Base-by-base conservation (phyloP, 2,888 invertebrate genomes). In the Sarcophaga variegata region DNA sequence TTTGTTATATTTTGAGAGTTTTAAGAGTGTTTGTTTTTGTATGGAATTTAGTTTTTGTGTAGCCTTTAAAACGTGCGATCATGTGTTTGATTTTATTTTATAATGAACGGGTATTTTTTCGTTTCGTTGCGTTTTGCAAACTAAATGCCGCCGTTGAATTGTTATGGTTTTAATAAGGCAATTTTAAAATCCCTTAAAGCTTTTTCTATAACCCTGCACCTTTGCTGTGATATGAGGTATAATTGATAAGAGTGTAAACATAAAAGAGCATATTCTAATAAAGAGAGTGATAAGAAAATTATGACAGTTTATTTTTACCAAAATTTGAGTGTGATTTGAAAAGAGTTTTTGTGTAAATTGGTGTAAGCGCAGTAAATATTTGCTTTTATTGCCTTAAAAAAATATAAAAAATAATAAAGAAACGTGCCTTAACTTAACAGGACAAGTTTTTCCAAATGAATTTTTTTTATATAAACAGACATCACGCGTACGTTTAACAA, bases 401-500 rank as follows among this genome's bases (percentile, higher is more conserved):
- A 3, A 60, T 47, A 70, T 66, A 64, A 59, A 81, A 37, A 37
- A 37, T 37, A 10, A 67, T 63, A 79, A 45, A 45, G 17, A 84
- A 84, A 83, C 81, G 78, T 86, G 83, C 81, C 59, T 70, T 81
- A 74, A 82, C 59, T 76, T 79, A 75, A 59, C 79, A 63, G 75
- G 78, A 84, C 81, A 81, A 84, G 75, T 81, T 81, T 76, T 69
- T 22, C 2, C n/a, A 81, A 78, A 83, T 62, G 60, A 77, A 78
- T 64, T 81, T 45, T 72, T 74, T 37, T 37, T 37, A 8, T 76
- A 54, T 63, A 81, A 62, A 45, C 84, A 87, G 87, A 87, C 84
- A 84, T 79, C 87, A 84, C 87, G 84, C 87, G 84, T 87, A 84
- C 87, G 81, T 79, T 82, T 76, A 82, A 76, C 71, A 62, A 82